Base-by-base conservation (phyloP, 2,797 vertebrate genomes). In the Sebastes kiyomatsui region DNA sequence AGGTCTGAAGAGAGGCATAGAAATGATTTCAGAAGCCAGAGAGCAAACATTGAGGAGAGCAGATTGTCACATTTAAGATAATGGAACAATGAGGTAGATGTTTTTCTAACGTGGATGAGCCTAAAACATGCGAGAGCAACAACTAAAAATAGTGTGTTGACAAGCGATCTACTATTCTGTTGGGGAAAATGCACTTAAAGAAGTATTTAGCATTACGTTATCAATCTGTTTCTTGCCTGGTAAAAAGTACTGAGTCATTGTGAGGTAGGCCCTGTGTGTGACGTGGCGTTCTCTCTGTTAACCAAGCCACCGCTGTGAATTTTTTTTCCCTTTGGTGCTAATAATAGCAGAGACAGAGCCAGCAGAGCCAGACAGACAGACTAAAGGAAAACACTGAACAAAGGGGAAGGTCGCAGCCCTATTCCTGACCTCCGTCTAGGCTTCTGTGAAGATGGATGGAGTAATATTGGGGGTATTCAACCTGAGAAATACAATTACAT, bases 341-440 rank as follows among this genome's bases (percentile, higher is more conserved):
- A 93, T 91, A 92, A 94, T 95, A 95, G 93, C 87, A 66, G 64
- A 87, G 84, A 72, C 81, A 81, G 72, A 85, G 79, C 33, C 75
- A 23, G 82, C 81, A 83, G 83, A 89, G 61, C 67, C 75, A 91
- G 90, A 82, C 87, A 89, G 84, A 75, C 81, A 73, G 81, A 64
- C 58, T 49, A 69, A 76, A 46, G 76, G 73, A 67, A 62, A 42
- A 64, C 14, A 20, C 67, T 55, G 65, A 81, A 85, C 77, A 89
- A 82, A 90, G 77, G 60, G n/a, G 55, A 72, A 64, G 46, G 71
- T 58, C 5, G 8, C 58, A 59, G 70, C 30, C 67, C 4, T 54
- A 10, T 28, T 75, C 23, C 16, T 80, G 77, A 84, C 75, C 72
- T 76, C 67, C 1, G n/a, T 62, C 30, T 72, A 14, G 69, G 64